Percentiles rank a stretch among this genome's conserved stretches.
Conservation (phyloP, 2,888 invertebrate species). For the Pimpla rufipes region DNA sequence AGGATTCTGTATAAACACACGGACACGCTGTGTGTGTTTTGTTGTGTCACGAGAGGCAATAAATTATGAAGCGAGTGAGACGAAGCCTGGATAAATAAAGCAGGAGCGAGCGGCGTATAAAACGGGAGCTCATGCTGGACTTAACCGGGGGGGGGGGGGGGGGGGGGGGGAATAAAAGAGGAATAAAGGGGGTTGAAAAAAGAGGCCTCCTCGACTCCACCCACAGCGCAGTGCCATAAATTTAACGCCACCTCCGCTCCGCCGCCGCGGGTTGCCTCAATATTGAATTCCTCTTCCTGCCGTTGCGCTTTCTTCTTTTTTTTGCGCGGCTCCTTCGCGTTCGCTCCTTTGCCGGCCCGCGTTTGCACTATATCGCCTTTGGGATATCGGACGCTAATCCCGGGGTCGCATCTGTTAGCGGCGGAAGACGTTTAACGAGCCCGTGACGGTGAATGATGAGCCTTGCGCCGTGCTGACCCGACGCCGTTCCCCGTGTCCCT, state of each 20-base stretch:
- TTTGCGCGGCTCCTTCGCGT: constrained; percentile 5
- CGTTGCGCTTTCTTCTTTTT: too few species aligned
- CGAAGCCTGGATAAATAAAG: constrained; percentile 44
- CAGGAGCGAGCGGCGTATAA: not conserved
- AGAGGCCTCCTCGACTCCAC: constrained; percentile 30
- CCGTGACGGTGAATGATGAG: constrained; percentile 57
- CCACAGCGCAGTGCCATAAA: constrained; percentile 56
- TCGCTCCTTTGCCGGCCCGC: constrained; percentile 47
- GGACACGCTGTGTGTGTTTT: not conserved
- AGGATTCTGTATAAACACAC: constrained; percentile 4
- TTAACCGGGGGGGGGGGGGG: constrained; percentile 3
- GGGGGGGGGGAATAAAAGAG: constrained; percentile 2
- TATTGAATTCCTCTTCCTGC: constrained; percentile 58
- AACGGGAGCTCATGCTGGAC: constrained; percentile 1
- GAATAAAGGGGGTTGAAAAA: constrained; percentile 4
- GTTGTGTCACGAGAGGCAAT: constrained; percentile 17
- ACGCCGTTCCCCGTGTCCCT: constrained; percentile 10
- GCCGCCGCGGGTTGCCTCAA: constrained; percentile 42
- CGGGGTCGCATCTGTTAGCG: constrained; percentile 62
- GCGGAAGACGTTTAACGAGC: constrained; percentile 66
- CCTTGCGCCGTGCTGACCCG: not conserved
- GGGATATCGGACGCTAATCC: constrained; percentile 62
- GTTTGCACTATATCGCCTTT: too few species aligned
- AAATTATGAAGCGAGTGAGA: constrained; percentile 51
- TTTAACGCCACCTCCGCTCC: constrained; percentile 30